These are phyloP conservation scores for Acanthoscelides obtectus DNA, from an alignment of 2,888 invertebrate genomes.

Conservation along the genomic window DNA sequence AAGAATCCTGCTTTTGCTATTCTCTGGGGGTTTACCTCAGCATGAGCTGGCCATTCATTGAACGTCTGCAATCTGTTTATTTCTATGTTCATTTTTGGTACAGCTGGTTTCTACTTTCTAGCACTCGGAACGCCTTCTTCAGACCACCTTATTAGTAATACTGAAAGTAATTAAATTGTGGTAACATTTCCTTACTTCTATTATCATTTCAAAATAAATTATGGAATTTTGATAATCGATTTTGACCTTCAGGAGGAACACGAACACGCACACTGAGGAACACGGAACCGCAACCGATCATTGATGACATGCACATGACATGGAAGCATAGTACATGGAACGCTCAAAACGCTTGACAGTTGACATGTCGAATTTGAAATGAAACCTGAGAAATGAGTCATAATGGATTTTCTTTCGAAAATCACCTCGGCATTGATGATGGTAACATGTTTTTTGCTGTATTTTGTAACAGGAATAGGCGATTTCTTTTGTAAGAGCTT, in stretches of 20 bases:
- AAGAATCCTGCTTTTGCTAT: slow-evolving; percentile 77
- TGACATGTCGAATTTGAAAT: too few species aligned
- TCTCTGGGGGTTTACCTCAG: slow-evolving; percentile 58
- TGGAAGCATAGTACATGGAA: too few species aligned
- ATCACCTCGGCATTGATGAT: too few species aligned
- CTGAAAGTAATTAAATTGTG: neutral
- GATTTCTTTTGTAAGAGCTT: too few species aligned
- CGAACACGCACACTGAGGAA: too few species aligned
- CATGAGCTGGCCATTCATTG: slow-evolving; percentile 66
- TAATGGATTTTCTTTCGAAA: too few species aligned
- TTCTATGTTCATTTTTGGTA: slow-evolving; percentile 61
- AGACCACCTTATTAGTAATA: neutral
- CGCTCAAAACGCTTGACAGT: too few species aligned
- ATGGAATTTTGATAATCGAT: neutral
- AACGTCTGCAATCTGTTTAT: slow-evolving; percentile 68
- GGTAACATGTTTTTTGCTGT: too few species aligned
- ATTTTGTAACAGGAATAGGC: too few species aligned
- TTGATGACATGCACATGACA: neutral
- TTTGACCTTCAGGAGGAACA: neutral
- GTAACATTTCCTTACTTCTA: neutral
- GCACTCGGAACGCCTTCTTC: neutral
- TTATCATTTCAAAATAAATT: neutral
- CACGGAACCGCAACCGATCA: neutral
- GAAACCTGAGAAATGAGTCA: too few species aligned
- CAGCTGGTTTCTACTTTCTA: slow-evolving; percentile 11